Evolutionary conservation across 2,888 invertebrate genomes (phyloP).

Genomic region (Tipula vernalis): DNA sequence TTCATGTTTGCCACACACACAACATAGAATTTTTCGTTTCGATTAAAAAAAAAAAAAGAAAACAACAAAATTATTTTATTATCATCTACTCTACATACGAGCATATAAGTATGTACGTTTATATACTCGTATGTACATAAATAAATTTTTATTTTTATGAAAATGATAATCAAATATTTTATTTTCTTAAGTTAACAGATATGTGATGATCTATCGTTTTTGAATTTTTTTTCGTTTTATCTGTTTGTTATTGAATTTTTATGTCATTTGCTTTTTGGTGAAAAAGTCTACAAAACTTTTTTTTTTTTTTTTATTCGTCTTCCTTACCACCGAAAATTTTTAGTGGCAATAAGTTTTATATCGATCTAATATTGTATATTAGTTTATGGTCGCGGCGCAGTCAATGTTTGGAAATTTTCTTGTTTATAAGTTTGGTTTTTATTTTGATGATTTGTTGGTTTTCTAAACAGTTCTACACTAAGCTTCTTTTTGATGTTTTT

Average conservation of each 20-base stretch:
- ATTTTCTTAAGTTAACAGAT: constrained; percentile 4
- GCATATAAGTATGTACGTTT: neutral
- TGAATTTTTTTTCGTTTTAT: neutral
- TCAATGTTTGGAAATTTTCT: neutral
- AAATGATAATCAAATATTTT: constrained; percentile 4
- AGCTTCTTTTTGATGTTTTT: neutral
- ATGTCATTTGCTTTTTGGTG: neutral
- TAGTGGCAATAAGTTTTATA: neutral
- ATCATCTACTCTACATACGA: neutral
- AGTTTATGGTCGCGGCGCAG: neutral
- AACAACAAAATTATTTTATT: neutral
- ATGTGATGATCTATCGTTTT: neutral
- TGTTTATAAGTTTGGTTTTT: neutral
- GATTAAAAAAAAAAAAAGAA: neutral
- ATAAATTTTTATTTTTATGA: neutral
- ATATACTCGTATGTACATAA: neutral
- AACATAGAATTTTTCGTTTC: neutral
- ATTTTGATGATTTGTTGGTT: neutral
- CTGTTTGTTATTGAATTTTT: neutral
- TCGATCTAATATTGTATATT: neutral
- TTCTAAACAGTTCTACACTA: neutral
- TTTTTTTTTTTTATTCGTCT: neutral
- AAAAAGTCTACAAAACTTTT: neutral
- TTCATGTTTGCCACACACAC: neutral
- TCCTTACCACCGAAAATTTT: neutral